Conservation (phyloP, 2,888 invertebrate species). For the Ectemnius continuus region DNA sequence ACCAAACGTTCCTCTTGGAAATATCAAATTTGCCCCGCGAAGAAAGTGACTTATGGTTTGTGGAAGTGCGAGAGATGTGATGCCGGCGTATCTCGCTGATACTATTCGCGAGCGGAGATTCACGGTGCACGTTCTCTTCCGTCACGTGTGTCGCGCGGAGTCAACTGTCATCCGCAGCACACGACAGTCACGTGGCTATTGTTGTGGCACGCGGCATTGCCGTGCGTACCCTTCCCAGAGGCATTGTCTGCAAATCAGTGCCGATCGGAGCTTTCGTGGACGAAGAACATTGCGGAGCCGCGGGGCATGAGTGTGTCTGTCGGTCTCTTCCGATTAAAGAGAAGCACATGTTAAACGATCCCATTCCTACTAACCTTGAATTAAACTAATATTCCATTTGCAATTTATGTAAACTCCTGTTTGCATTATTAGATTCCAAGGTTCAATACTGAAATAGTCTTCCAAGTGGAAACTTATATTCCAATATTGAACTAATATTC, state of each 20-base stretch:
- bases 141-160: constrained; percentile 57
- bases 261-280: constrained; percentile 49
- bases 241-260: constrained; percentile 66
- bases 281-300: constrained; percentile 29
- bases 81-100: constrained; percentile 4
- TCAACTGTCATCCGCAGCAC: constrained; percentile 65
- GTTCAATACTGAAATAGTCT: neutral
- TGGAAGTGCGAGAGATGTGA: neutral
- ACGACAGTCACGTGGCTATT: constrained; percentile 64
- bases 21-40: too few species aligned
- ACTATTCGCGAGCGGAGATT: constrained; percentile 14
- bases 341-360: constrained; percentile 50
- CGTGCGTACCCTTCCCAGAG: constrained; percentile 57
- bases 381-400: neutral
- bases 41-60: neutral
- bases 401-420: neutral
- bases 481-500: neutral
- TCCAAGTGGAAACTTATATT: too few species aligned
- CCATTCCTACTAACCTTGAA: constrained; percentile 1
- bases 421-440: neutral
- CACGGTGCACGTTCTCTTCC: constrained; percentile 55
- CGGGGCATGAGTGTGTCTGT: constrained; percentile 1
- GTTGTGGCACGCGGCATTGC: constrained; percentile 51
- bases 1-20: too few species aligned
- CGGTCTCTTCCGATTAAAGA: constrained; percentile 27